phyloP scores from a whole-genome alignment of 1,140 invertebrate species.

The Pseudoatta argentina region DNA sequence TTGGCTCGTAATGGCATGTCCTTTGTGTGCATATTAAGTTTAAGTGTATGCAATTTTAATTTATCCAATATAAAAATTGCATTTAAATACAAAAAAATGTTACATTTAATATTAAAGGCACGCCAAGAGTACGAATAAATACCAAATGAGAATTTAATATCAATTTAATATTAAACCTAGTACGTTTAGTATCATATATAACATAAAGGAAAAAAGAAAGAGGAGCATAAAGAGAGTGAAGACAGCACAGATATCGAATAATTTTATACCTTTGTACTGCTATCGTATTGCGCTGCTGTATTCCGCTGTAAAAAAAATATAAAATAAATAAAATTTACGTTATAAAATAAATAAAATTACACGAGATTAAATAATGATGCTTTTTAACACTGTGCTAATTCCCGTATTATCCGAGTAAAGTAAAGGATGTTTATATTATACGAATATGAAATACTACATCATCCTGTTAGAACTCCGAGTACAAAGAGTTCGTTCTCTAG shows the following conservation, averaged over 20 bases:
- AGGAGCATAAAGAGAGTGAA: neutral
- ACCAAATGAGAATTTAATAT: neutral
- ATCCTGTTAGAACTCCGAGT: neutral
- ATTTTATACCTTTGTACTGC: slow-evolving; percentile 19
- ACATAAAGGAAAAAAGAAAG: neutral
- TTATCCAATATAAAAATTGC: slow-evolving; percentile 14
- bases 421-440: neutral
- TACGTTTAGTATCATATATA: neutral
- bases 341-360: slow-evolving; percentile 35
- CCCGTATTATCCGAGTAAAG: neutral
- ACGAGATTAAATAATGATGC: slow-evolving; percentile 6
- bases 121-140: neutral
- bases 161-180: neutral
- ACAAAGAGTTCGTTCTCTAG: neutral
- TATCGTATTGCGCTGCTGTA: neutral
- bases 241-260: slow-evolving; percentile 2
- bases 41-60: slow-evolving; percentile 6
- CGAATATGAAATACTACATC: neutral
- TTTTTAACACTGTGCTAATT: slow-evolving; percentile 3
- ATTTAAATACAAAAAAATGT: neutral
- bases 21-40: neutral
- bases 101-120: neutral
- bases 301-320: neutral
- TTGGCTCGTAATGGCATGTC: no score
- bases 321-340: slow-evolving; percentile 43